phyloP scores from a whole-genome alignment of 2,888 invertebrate species.

The Oconnorella tubifera region DNA sequence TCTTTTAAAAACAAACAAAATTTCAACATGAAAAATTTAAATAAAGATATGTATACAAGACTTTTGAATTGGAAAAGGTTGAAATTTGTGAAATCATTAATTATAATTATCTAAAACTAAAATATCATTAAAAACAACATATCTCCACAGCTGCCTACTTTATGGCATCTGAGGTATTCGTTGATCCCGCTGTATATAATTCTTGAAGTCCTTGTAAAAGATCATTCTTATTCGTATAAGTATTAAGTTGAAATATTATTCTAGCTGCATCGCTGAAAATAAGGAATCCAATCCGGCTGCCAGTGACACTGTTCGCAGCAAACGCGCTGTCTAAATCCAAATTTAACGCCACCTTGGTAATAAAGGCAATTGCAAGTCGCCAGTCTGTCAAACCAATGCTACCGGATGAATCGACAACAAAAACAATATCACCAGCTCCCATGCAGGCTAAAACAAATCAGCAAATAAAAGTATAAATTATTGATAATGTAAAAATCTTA shows the following conservation, averaged over 20 bases:
- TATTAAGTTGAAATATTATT: constrained; percentile 44
- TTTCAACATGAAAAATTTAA: too few relatives aligned
- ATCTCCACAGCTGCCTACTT: too few relatives aligned
- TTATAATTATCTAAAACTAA: too few relatives aligned
- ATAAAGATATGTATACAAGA: too few relatives aligned
- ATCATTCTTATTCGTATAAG: constrained; percentile 35
- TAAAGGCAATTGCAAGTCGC: constrained; percentile 23
- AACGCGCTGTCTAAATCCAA: constrained; percentile 30
- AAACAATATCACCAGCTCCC: constrained; percentile 27
- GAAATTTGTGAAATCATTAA: too few relatives aligned
- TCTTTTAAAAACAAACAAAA: background rate
- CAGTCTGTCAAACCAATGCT: constrained; percentile 28
- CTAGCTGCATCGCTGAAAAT: constrained; percentile 19
- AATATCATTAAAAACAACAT: too few relatives aligned
- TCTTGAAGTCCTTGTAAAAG: constrained; percentile 39
- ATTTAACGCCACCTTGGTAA: constrained; percentile 19
- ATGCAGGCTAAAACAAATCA: constrained; percentile 16
- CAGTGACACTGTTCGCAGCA: background rate
- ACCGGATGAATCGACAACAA: constrained; percentile 33
- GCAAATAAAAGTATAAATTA: background rate
- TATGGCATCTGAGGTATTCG: constrained; percentile 18
- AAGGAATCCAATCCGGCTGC: constrained; percentile 13
- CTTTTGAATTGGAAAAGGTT: too few relatives aligned
- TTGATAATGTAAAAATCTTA: too few relatives aligned
- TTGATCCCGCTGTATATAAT: constrained; percentile 11